phyloP scores from a whole-genome alignment of 2,113 vertebrate genomes.

The Rhodinocichla rosea region DNA sequence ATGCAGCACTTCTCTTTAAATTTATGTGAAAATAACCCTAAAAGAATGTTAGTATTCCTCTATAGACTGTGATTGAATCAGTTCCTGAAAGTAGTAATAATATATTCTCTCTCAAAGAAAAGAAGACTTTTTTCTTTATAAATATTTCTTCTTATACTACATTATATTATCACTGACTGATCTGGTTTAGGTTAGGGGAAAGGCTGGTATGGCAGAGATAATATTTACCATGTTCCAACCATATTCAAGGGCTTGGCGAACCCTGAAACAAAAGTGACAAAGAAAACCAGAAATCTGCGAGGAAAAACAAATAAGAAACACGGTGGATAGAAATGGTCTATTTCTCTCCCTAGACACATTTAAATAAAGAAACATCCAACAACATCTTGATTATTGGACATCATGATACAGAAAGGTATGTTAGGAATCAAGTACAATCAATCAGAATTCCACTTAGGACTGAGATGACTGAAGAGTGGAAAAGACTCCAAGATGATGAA shows the following conservation, averaged over 20 bases:
- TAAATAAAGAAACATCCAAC: not conserved
- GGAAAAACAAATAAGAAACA: not conserved
- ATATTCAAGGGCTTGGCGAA: not conserved
- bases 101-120: not conserved
- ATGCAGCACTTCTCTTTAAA: not conserved
- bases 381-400: not conserved
- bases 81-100: not conserved
- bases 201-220: not conserved
- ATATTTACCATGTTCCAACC: not conserved
- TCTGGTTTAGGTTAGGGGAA: not conserved
- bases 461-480: not conserved
- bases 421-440: not conserved
- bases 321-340: accelerated
- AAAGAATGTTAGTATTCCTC: not conserved
- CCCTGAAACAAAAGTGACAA: not conserved
- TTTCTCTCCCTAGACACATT: not conserved
- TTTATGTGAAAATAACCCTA: not conserved
- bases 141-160: too few relatives aligned
- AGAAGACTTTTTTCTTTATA: too few relatives aligned
- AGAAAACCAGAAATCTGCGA: not conserved
- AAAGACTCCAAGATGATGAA: not conserved
- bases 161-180: not conserved
- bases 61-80: not conserved
- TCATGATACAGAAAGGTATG: not conserved
- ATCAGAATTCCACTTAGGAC: not conserved